phyloP scores from a whole-genome alignment of 2,113 vertebrate genomes.

The Oenanthe melanoleuca region DNA sequence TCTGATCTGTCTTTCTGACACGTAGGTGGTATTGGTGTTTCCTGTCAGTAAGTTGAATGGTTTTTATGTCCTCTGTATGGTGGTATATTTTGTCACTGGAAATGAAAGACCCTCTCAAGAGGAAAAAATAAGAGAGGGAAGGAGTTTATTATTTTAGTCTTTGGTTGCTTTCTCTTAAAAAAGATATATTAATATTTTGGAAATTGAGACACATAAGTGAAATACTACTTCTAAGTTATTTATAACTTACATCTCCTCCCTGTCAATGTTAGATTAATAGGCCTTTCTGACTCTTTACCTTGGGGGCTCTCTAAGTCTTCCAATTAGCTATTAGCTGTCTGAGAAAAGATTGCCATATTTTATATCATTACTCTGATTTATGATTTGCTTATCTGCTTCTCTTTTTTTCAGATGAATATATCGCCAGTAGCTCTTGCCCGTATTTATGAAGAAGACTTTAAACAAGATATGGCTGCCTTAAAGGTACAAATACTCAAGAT shows the following conservation, averaged over 20 bases:
- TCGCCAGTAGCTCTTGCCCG: slow-evolving; percentile 81
- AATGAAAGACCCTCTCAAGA: background rate
- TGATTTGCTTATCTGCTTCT: background rate
- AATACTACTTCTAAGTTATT: background rate
- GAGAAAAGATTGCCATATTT: slow-evolving; percentile 36
- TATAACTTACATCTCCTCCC: background rate
- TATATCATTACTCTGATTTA: slow-evolving; percentile 11
- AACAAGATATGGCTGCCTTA: slow-evolving; percentile 89
- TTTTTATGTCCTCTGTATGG: background rate
- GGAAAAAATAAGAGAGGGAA: background rate
- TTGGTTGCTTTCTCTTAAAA: slow-evolving; percentile 4
- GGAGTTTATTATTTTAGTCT: background rate
- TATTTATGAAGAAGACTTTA: slow-evolving; percentile 92
- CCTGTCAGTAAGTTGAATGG: background rate
- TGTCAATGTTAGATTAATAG: slow-evolving; percentile 12
- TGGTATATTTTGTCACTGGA: background rate
- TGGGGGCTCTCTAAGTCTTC: background rate
- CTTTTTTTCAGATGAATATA: slow-evolving; percentile 79
- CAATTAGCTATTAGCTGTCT: slow-evolving; percentile 11
- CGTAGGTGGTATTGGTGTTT: background rate
- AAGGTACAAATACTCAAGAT: slow-evolving; percentile 76
- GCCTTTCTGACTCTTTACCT: background rate
- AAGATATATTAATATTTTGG: background rate
- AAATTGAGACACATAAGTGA: background rate
- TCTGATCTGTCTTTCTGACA: slow-evolving; percentile 30